These are phyloP conservation scores for Sciaenops ocellatus DNA, from an alignment of 2,797 vertebrate genomes.

Conservation along the genomic window DNA sequence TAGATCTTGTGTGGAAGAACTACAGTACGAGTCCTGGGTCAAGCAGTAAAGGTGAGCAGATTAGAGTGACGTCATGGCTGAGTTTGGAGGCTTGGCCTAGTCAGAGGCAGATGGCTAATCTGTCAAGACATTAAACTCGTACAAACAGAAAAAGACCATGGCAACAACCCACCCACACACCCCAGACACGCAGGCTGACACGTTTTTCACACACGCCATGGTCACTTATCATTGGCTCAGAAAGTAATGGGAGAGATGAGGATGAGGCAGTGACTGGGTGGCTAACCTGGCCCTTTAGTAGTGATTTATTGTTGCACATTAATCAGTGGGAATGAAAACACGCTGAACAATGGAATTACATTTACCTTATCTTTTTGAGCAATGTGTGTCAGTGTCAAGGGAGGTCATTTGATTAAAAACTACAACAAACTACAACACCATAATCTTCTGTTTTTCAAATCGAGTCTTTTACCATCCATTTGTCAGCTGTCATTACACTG, in stretches of 20 bases:
- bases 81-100: constrained; percentile 57
- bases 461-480: too few relatives aligned
- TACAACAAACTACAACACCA: too few relatives aligned
- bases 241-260: neutral
- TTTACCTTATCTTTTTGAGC: neutral
- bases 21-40: constrained; percentile 30
- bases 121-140: constrained; percentile 64
- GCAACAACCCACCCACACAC: constrained; percentile 28
- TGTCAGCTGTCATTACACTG: too few relatives aligned
- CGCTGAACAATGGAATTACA: neutral
- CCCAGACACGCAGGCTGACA: constrained; percentile 32
- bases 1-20: constrained; percentile 13
- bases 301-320: neutral
- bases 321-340: neutral
- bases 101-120: constrained; percentile 81
- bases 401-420: neutral
- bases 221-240: neutral
- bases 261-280: neutral
- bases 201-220: neutral
- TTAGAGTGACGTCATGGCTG: constrained; percentile 78
- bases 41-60: constrained; percentile 70
- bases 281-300: neutral
- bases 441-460: too few relatives aligned
- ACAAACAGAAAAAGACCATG: constrained; percentile 52
- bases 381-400: neutral